Percentiles rank a stretch among this genome's conserved stretches.
Evolutionary conservation across 2,113 vertebrate genomes (phyloP).

Genomic region (Tragelaphus buxtoni): DNA sequence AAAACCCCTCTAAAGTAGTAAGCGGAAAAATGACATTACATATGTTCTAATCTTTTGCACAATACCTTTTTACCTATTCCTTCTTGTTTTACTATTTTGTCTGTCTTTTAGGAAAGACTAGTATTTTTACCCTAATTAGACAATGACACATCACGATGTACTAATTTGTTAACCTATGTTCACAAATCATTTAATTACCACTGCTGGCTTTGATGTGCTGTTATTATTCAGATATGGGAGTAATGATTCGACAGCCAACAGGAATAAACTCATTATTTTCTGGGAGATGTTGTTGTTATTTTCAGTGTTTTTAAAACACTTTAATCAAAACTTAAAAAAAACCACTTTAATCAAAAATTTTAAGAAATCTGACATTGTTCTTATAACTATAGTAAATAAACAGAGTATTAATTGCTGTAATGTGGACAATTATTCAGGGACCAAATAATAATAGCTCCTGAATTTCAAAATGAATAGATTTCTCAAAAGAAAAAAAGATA

Average conservation of each 20-base stretch:
- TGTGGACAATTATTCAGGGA: not conserved
- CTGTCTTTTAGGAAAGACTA: constrained; percentile 75
- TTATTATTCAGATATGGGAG: constrained; percentile 80
- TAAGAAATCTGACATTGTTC: constrained; percentile 3
- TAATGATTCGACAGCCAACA: constrained; percentile 79
- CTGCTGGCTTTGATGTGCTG: constrained; percentile 79
- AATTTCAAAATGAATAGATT: not conserved
- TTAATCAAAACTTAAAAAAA: constrained; percentile 53
- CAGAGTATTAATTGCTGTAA: not conserved
- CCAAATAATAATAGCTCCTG: not conserved
- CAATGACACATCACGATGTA: constrained; percentile 81
- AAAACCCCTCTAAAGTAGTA: not conserved
- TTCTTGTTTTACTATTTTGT: constrained; percentile 62
- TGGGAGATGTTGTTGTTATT: constrained; percentile 69
- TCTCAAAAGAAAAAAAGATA: not conserved
- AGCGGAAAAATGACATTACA: not conserved
- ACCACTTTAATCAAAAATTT: constrained; percentile 39
- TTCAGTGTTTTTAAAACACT: constrained; percentile 58
- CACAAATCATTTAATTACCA: constrained; percentile 86
- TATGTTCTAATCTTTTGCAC: not conserved
- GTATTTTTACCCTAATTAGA: constrained; percentile 82
- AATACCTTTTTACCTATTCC: constrained; percentile 27
- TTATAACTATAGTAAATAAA: not conserved
- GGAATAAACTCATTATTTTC: constrained; percentile 80
- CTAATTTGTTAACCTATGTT: constrained; percentile 85